Conservation (phyloP, 2,888 invertebrate species). For the Belgica antarctica region DNA sequence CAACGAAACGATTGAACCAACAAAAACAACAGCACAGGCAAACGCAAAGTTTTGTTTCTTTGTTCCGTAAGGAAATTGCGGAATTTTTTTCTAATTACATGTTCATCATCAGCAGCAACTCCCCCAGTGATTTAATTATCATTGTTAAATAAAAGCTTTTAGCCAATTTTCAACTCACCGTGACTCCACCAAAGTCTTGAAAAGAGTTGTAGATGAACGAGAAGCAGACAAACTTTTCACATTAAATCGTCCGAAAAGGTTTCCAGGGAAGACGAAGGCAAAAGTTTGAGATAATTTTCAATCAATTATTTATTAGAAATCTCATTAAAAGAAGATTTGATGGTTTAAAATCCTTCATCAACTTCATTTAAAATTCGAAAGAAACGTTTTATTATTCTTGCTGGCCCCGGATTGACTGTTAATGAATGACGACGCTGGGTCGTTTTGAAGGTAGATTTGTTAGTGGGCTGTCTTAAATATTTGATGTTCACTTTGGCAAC, state of each 20-base stretch:
- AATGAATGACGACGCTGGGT: too few species aligned
- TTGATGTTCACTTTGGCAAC: too few species aligned
- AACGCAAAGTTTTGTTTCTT: too few species aligned
- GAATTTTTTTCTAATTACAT: background rate
- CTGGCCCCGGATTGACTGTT: too few species aligned
- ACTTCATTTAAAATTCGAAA: background rate
- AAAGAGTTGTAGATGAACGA: background rate
- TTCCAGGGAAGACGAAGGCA: conserved; percentile 10
- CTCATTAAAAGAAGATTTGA: conserved; percentile 1
- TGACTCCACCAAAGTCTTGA: too few species aligned
- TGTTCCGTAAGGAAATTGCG: too few species aligned
- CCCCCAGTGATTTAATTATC: conserved; percentile 3
- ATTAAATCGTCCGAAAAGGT: background rate
- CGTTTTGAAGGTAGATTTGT: too few species aligned
- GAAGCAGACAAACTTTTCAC: background rate
- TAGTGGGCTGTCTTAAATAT: too few species aligned
- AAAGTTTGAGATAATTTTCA: conserved; percentile 19
- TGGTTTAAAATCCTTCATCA: background rate
- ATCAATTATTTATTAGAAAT: conserved; percentile 15
- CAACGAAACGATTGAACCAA: background rate
- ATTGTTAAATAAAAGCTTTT: conserved; percentile 15
- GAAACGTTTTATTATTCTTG: background rate
- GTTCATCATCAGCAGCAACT: conserved; percentile 2
- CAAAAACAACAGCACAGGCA: background rate
- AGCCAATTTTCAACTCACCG: too few species aligned